Base-by-base conservation (phyloP, 2,888 invertebrate genomes). In the Dromius quadrimaculatus region DNA sequence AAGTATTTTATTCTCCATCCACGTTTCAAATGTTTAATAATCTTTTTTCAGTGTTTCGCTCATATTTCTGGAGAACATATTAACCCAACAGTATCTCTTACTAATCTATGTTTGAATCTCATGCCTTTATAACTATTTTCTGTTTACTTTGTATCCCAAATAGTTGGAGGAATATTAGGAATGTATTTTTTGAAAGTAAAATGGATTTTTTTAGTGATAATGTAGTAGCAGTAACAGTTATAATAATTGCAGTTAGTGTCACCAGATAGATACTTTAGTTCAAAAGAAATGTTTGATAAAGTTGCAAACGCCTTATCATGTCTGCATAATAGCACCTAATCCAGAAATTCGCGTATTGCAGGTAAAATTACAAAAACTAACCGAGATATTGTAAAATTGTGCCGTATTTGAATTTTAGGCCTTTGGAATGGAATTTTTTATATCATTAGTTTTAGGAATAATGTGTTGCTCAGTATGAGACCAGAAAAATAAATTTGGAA, bases 11-110 rank as follows among this genome's bases (percentile, higher is more conserved):
- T n/a, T n/a, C n/a, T n/a, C n/a, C n/a, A n/a, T n/a, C n/a, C n/a
- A n/a, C n/a, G n/a, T n/a, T n/a, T n/a, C n/a, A n/a, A n/a, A n/a
- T n/a, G n/a, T n/a, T n/a, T n/a, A n/a, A n/a, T 17, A 43, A 9
- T 45, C 20, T 19, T 2, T 45, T 62, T 62, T 22, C 36, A 62
- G 62, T n/a, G 4, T 41, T 38, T 38, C 23, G 41, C 15, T 15
- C 22, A 23, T 6, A 62, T 41, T 8, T 62, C 62, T 4, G 41
- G 41, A 19, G 41, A 22, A 3, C 62, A 62, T 15, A 22, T 62
- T 8, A 62, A 62, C n/a, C 62, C 62, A 8, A 62, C 22, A 41
- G 43, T 62, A 3, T 41, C 62, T 22, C 9, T 43, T 5, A 9
- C 38, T 41, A 23, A 22, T 22, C n/a, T 23, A 19, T 11, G 38